Base-by-base conservation (phyloP, 2,797 vertebrate genomes). In the Amphiprion clarkii region DNA sequence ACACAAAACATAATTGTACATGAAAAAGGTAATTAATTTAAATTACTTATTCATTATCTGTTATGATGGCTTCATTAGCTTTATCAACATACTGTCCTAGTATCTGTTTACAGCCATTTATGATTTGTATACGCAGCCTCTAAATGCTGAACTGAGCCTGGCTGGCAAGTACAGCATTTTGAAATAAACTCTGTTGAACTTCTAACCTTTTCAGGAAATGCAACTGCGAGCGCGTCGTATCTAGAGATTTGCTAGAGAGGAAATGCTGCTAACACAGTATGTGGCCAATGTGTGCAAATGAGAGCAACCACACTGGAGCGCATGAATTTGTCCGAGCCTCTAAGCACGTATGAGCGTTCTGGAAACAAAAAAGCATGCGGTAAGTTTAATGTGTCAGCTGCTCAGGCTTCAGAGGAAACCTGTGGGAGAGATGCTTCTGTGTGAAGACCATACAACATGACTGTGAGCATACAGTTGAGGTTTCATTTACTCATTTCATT, bases 161-260 rank as follows among this genome's bases (percentile, higher is more conserved):
- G 3, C 21, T 14, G 21, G 54, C 4, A 42, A 9, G 9, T 23
- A 17, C 21, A 57, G 0, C 9, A 17, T 46, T 13, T 61, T 49
- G 4, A 60, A 11, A 57, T 31, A 54, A 59, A 61, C 21, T 64
- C 8, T 56, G 27, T 16, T 66, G 64, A 76, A 68, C 72, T 46
- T 14, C 19, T 63, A 56, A 75, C 48, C 55, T 64, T 49, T 71
- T 49, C 52, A 78, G 81, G 77, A 84, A 82, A 66, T 23, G 4
- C 39, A 67, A 27, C 51, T 56, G 17, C 3, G 19, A 44, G 1
- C 5, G 42, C 57, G 54, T 69, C 49, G 61, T 44, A 57, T 58
- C 51, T 74, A 23, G 21, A 56, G n/a, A 58, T 63, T 19, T 36
- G 12, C 19, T 17, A 1, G 39, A 63, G 56, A 70, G 57, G 63